These are phyloP conservation scores for Allygus modestus DNA, from an alignment of 2,888 invertebrate genomes.

Conservation along the genomic window DNA sequence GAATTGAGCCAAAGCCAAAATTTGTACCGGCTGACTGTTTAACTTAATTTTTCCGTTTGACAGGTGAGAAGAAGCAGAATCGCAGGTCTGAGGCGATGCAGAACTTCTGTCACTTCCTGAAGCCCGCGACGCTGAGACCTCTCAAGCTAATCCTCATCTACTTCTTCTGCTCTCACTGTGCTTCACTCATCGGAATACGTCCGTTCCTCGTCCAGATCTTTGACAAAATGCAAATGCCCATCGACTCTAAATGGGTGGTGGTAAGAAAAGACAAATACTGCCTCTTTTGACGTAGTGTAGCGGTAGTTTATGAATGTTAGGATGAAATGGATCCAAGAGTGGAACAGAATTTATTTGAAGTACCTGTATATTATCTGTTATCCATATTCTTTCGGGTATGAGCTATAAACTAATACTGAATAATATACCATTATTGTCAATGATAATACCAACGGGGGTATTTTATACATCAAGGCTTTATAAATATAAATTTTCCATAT, in stretches of 20 bases:
- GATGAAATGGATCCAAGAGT: not conserved
- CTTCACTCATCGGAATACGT: constrained; percentile 75
- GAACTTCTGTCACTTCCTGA: constrained; percentile 73
- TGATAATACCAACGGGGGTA: too few species aligned
- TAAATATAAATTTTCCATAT: too few species aligned
- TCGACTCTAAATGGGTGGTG: constrained; percentile 75
- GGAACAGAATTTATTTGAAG: too few species aligned
- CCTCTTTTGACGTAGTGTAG: not conserved
- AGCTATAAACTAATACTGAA: too few species aligned
- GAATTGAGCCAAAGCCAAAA: too few species aligned
- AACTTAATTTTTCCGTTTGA: not conserved
- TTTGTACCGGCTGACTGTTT: too few species aligned
- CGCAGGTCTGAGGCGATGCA: constrained; percentile 66
- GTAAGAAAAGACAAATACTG: constrained; percentile 74
- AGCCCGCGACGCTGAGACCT: constrained; percentile 77
- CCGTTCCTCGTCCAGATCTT: constrained; percentile 79
- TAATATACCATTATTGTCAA: too few species aligned
- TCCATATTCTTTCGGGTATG: too few species aligned
- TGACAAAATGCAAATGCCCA: constrained; percentile 72
- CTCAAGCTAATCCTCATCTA: constrained; percentile 76
- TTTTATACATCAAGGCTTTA: too few species aligned
- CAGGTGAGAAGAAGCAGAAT: constrained; percentile 63
- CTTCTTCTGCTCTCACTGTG: constrained; percentile 77
- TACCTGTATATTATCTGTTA: too few species aligned
- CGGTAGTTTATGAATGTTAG: too few species aligned